Base-by-base conservation (phyloP, 2,888 invertebrate species). In the Merodon equestris region DNA sequence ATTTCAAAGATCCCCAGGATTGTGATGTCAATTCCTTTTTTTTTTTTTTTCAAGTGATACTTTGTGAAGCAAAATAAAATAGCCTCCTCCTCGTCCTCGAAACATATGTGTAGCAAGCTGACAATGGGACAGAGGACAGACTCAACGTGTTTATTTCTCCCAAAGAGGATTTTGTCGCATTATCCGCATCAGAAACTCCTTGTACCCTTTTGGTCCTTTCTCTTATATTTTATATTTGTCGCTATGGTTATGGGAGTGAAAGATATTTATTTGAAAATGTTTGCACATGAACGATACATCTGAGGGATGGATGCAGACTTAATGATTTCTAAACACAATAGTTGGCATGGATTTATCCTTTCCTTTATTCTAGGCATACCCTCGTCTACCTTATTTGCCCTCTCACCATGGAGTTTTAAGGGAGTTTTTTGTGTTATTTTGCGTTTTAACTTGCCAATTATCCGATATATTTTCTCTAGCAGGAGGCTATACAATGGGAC, bases 81-180 rank as follows among this genome's bases (percentile, higher is more conserved):
- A 34, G 71, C 40, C 50, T 56, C 58, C 57, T 57, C 40, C 40
- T 56, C 61, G 42, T 36, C 47, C 63, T 19, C 27, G 7, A 7
- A 7, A 27, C 27, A 27, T 27, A 27, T 38, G 42, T 48, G 58
- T 51, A 15, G 17, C 1, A 9, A 40, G 45, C 13, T 27, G 27
- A 27, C 27, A 27, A 27, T 27, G 27, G 27, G 27, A 27, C 27
- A 27, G 27, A 7, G 27, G 27, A 27, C 27, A 54, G 50, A 44
- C 45, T 48, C 58, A 71, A 76, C 42, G 64, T 76, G 71, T 66
- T 76, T 58, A 72, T 76, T 76, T 76, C 60, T 60, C 60, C 53
- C 66, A 38, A 72, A 76, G n/a, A 72, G 72, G 76, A 76, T 76
- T 76, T 76, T 66, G 64, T 60, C 76, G 76, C 76, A 72, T 76